A percentile compares a stretch with the other conserved stretches of the same genome.
Evolutionary conservation across 2,888 invertebrate genomes (phyloP).

Genomic region (Andrena camellia): DNA sequence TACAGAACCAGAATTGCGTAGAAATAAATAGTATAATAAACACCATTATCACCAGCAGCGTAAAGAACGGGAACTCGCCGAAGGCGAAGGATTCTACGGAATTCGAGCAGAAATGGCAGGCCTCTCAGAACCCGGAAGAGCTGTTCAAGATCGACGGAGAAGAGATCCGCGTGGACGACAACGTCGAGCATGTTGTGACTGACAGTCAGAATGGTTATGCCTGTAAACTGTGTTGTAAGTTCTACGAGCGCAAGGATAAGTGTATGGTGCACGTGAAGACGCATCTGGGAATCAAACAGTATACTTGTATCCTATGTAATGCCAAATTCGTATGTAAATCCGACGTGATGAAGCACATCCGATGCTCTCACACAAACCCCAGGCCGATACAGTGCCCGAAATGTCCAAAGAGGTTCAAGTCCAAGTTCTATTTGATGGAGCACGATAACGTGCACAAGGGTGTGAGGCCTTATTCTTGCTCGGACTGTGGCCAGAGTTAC

Average conservation of each 20-base stretch:
- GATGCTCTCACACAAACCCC: conserved; percentile 84
- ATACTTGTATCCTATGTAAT: conserved; percentile 81
- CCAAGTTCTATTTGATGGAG: conserved; percentile 83
- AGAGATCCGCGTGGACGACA: conserved; percentile 83
- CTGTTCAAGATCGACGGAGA: conserved; percentile 82
- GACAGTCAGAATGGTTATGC: conserved; percentile 81
- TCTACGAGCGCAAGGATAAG: conserved; percentile 83
- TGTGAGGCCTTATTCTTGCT: conserved; percentile 81
- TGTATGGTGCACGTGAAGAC: conserved; percentile 84
- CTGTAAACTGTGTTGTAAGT: conserved; percentile 82
- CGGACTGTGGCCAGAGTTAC: conserved; percentile 83
- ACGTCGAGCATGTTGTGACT: conserved; percentile 79
- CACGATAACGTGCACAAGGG: conserved; percentile 84
- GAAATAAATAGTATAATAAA: conserved; percentile 81
- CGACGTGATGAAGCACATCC: conserved; percentile 84
- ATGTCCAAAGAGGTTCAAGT: conserved; percentile 83
- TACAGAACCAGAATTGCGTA: conserved; percentile 79
- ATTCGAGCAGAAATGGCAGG: conserved; percentile 77
- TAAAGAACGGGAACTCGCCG: conserved; percentile 71
- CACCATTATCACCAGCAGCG: conserved; percentile 74
- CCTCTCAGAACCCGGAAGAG: conserved; percentile 81
- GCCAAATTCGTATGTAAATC: conserved; percentile 84
- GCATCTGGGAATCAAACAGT: conserved; percentile 83
- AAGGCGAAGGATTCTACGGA: conserved; percentile 76
- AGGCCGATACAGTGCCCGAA: conserved; percentile 83